Evolutionary conservation across 2,888 invertebrate species (phyloP).

Genomic region (Luffia ferchaultella): DNA sequence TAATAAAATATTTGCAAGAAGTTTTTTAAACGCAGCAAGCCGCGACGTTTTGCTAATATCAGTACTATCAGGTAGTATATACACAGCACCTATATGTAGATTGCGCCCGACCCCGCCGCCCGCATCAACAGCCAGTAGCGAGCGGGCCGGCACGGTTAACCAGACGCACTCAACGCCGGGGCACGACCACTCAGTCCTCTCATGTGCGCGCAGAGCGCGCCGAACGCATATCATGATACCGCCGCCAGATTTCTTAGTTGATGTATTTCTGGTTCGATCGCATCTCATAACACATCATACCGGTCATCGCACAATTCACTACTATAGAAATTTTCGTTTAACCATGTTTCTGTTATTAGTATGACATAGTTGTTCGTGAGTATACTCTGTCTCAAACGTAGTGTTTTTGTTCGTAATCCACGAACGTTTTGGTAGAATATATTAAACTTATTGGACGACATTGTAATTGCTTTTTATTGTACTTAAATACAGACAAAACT

Average conservation of each 20-base stretch:
- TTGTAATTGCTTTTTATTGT: too few species aligned
- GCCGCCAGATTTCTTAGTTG: background rate
- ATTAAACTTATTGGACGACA: too few species aligned
- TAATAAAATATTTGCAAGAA: too few species aligned
- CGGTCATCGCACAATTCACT: background rate
- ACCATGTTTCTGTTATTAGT: background rate
- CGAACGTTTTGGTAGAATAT: slow-evolving; percentile 3
- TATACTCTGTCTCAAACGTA: background rate
- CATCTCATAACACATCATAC: background rate
- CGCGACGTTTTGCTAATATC: too few species aligned
- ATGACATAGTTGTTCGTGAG: background rate
- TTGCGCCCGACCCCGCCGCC: background rate
- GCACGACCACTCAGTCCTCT: background rate
- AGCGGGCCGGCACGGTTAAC: background rate
- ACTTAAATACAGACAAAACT: too few species aligned
- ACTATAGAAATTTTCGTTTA: background rate
- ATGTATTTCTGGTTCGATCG: background rate
- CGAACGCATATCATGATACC: background rate
- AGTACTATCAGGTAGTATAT: background rate
- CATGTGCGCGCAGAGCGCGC: background rate
- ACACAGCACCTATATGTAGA: background rate
- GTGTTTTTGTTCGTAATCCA: background rate
- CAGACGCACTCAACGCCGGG: background rate
- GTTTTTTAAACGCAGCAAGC: too few species aligned
- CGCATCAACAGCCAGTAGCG: background rate